Evolutionary conservation across 2,888 invertebrate genomes (phyloP), one percentile per base, ranked within the genome.

Genomic region (Electrophaes corylata): DNA sequence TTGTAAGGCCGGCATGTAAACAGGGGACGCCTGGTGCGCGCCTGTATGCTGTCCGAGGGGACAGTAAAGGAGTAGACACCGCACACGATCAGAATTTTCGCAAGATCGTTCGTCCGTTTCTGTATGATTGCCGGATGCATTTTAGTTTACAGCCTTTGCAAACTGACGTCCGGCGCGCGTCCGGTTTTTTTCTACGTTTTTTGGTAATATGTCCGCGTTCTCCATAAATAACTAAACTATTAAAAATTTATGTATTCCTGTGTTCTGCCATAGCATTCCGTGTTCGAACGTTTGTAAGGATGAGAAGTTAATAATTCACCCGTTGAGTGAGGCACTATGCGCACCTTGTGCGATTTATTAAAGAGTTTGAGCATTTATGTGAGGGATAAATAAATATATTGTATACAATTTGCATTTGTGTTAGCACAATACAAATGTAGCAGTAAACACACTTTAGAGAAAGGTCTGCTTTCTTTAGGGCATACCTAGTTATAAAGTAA

Each of bases 251-350:
- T 19, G 29, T 35, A 12, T 16, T 16, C 3, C 5, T 14, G 5
- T 44, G 35, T 39, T 23, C 11, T 16, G 6, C 52, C 37, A 33
- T 33, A 12, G 50, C 57, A 52, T 59, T 56, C 64, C 54, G 65
- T 40, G 60, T 62, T 62, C 58, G 48, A 53, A 50, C 64, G 57
- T 57, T 46, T 47, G 62, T 63, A 69, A 65, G 63, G 66, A 66
- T 66, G 74, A 64, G 57, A 70, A 67, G 70, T 74, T 66, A 69
- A 71, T 73, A 67, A 62, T 76, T 83, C 88, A 90, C 90, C 90
- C 88, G 89, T 90, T 89, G 88, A 91, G 88, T 89, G 88, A 88
- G 85, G 86, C 89, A 89, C 89, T 33, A 37, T 43, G 40, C 65
- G 70, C 72, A 66, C 56, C 56, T 60, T 54, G 61, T 60, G 60